Base-by-base conservation (phyloP, 2,113 vertebrate genomes). In the Nothobranchius furzeri region DNA sequence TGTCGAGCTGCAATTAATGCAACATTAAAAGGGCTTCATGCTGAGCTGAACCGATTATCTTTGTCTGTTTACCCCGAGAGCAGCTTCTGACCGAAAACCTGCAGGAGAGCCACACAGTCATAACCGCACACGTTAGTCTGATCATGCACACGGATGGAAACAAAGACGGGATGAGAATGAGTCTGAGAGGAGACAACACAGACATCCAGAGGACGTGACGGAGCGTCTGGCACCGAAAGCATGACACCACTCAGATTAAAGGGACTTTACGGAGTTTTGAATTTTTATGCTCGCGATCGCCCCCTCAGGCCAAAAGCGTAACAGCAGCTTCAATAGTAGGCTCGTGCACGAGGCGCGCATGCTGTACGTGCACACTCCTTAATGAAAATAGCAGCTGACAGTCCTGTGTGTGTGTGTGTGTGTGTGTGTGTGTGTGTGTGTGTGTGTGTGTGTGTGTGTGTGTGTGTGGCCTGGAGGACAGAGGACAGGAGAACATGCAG, bases 41-140 rank as follows among this genome's bases (percentile, higher is more conserved):
- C 74, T 76, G 76, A 13, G 80, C 37, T 24, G 7, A 62, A 56
- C 1, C 35, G 64, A 72, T 86, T 79, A 85, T 82, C 42, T 47
- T 25, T 48, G 78, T 46, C 37, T 78, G 78, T 79, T 86, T 80
- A 76, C 55, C 68, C 45, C 58, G 75, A 88, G 62, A 78, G 68
- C 64, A 60, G 49, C n/a, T 15, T 68, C 49, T 12, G 51, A 79
- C 12, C 60, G 78, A 69, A 67, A 75, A 65, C 70, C 68, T 53
- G 64, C 78, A 73, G 75, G 70, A 76, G 60, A 68, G 53, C 77
- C 64, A 59, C 68, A 52, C 58, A 17, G 2, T 73, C 54, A 78
- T 8, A 76, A 53, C 36, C 37, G 9, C 15, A 6, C 48, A 56
- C 45, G 68, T 73, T 54, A 58, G 40, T 47, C 25, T 5, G 54